A percentile compares a stretch with the other conserved stretches of the same genome.
phyloP scores from a whole-genome alignment of 1,140 invertebrate genomes.

The Araneus ventricosus region DNA sequence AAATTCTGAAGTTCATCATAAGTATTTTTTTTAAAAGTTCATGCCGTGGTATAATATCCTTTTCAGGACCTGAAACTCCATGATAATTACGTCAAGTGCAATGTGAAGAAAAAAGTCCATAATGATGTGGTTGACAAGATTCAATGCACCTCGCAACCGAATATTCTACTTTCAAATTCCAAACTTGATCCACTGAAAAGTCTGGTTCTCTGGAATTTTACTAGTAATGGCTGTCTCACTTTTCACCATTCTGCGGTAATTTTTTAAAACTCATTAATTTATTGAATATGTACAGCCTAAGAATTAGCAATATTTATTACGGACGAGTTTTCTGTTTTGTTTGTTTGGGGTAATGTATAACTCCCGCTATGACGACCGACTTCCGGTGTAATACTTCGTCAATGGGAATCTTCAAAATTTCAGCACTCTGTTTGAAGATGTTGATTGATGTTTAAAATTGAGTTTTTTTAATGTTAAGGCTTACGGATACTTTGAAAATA shows the following conservation, averaged over 20 bases:
- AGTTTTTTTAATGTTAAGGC: too few species aligned
- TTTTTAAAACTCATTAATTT: neutral
- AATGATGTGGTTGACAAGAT: slow-evolving; percentile 22
- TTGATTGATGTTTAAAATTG: too few species aligned
- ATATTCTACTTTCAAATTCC: slow-evolving; percentile 23
- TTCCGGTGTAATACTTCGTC: too few species aligned
- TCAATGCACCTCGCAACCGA: neutral
- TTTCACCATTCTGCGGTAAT: neutral
- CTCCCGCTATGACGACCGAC: too few species aligned
- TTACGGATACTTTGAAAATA: too few species aligned
- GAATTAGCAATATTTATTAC: too few species aligned
- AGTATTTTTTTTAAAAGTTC: neutral
- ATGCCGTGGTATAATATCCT: neutral
- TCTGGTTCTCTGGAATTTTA: neutral
- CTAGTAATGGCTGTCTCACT: neutral
- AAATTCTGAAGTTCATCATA: neutral
- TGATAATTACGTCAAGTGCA: slow-evolving; percentile 7
- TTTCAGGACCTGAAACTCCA: slow-evolving; percentile 32
- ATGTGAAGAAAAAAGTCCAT: neutral
- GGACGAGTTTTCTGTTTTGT: too few species aligned
- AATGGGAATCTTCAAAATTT: too few species aligned
- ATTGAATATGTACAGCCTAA: neutral
- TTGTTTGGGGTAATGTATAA: too few species aligned
- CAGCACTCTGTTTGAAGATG: too few species aligned
- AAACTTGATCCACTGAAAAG: slow-evolving; percentile 6